A percentile compares a stretch with the other conserved stretches of the same genome.
These are phyloP conservation scores for Saiga tatarica DNA, from an alignment of 2,113 vertebrate species.

Conservation along the genomic window DNA sequence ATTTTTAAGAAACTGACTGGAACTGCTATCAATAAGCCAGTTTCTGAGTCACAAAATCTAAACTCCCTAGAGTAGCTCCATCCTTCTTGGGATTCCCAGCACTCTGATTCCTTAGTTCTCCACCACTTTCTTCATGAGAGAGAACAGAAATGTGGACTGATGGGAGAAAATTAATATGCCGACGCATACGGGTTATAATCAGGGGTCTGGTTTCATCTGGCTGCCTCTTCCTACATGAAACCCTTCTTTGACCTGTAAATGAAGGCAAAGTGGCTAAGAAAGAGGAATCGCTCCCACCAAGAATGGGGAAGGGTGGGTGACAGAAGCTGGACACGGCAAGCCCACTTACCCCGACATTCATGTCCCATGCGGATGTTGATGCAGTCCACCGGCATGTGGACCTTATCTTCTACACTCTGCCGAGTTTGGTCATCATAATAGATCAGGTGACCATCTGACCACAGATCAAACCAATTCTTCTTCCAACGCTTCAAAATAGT, in stretches of 20 bases:
- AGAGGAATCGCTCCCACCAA: not conserved
- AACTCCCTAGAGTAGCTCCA: not conserved
- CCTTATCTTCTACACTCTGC: slow-evolving; percentile 91
- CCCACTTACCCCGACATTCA: slow-evolving; percentile 88
- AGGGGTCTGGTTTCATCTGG: not conserved
- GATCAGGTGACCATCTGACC: slow-evolving; percentile 92
- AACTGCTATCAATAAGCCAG: not conserved
- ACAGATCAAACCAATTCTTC: slow-evolving; percentile 97
- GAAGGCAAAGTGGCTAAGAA: not conserved
- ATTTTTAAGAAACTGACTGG: not conserved
- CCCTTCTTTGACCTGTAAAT: not conserved
- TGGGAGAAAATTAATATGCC: not conserved
- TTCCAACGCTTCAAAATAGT: slow-evolving; percentile 97
- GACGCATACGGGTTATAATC: not conserved
- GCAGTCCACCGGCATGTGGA: slow-evolving; percentile 94
- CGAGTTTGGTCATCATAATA: slow-evolving; percentile 93
- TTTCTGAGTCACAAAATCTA: slow-evolving; percentile 11
- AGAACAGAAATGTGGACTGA: not conserved
- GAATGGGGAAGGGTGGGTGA: not conserved
- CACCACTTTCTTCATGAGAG: not conserved
- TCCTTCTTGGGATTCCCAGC: not conserved
- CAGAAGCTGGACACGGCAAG: not conserved
- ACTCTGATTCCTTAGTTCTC: not conserved
- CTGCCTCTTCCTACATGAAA: not conserved
- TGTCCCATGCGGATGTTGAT: slow-evolving; percentile 90